Conservation (phyloP, 2,113 vertebrate genomes). For the Sarotherodon lohbergeri region DNA sequence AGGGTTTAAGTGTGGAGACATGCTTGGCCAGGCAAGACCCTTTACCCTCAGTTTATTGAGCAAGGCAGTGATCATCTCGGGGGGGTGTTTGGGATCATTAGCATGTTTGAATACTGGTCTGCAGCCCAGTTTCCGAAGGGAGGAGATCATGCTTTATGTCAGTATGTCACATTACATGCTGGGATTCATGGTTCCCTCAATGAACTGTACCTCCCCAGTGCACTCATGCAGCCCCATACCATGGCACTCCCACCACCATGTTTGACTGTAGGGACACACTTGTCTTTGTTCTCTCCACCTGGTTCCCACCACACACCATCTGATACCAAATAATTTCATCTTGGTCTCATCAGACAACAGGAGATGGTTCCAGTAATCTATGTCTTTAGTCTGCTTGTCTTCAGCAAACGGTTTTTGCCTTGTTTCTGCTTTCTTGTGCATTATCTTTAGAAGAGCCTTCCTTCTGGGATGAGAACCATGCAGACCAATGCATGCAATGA, state of each 20-base stretch:
- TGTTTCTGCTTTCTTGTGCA: neutral
- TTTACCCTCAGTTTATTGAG: neutral
- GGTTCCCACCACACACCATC: neutral
- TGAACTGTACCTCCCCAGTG: neutral
- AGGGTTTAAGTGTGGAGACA: neutral
- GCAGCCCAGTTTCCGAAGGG: neutral
- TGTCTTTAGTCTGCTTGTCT: neutral
- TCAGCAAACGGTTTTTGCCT: neutral
- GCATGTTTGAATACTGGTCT: neutral
- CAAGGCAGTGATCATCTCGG: neutral
- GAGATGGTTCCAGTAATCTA: neutral
- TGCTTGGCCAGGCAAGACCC: neutral
- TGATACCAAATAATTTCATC: neutral
- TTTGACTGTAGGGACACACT: too few species aligned
- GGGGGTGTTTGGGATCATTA: neutral
- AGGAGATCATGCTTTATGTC: neutral
- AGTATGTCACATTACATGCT: neutral
- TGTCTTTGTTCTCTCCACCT: neutral
- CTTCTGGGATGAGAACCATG: neutral
- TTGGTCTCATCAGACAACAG: neutral
- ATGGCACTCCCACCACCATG: too few species aligned
- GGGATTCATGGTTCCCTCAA: neutral
- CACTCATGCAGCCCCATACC: neutral
- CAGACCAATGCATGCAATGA: neutral
- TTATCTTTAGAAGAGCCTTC: neutral